Evolutionary conservation across 2,888 invertebrate species (phyloP), one percentile per base, ranked within the genome.

Genomic region (Phania funesta): DNA sequence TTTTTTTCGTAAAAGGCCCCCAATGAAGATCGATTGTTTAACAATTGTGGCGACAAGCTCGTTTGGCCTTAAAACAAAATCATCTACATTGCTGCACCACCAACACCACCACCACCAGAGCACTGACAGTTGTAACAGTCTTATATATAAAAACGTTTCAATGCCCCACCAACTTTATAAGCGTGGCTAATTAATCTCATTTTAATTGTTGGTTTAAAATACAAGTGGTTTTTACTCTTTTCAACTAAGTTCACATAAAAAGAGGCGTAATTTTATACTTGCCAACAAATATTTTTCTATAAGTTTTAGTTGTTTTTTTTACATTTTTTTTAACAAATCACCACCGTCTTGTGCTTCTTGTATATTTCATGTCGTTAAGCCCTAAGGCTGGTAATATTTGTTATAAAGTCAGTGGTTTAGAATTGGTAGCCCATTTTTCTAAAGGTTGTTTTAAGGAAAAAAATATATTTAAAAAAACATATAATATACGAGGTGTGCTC

Each of bases 181-280:
- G 84, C 84, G 85, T 86, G 85, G 85, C 87, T 87, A 89, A 89
- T 89, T 89, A 89, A 89, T 89, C 87, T 88, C 86, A 85, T 86
- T 89, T 88, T 89, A 89, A 89, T 89, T 89, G 87, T 86, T 85
- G 84, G 85, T 86, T 86, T 83, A 81, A 84, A 75, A 74, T 83
- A 56, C 71, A 67, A 82, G 71, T 76, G 67, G 48, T 44, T 58
- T 60, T 67, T 26, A 9, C 24, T 48, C 41, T 56, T 22, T 35
- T 46, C 20, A 26, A 64, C 26, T 48, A 32, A 11, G 4, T 54
- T 46, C 48, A 41, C 48, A 56, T 62, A 68, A 62, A 64, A 78
- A 50, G 64, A 78, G 78, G 78, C 78, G 78, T 78, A 41, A 11
- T 78, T 71, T 78, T 56, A 29, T 64, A 22, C 24, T 38, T 22